Base-by-base conservation (phyloP, 2,113 vertebrate species). In the Scytalopus superciliaris region DNA sequence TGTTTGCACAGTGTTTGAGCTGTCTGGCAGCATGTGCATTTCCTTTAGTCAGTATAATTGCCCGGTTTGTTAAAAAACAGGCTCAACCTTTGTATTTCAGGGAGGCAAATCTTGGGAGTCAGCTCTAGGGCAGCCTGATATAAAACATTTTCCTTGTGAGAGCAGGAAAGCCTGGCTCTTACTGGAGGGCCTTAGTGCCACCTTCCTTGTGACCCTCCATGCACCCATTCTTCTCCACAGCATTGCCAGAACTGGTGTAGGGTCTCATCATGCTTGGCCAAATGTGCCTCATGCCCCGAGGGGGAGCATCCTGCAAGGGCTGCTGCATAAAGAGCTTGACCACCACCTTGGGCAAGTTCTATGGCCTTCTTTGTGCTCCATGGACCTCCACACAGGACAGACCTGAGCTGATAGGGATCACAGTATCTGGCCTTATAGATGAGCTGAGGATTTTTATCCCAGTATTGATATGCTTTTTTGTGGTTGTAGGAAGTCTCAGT, bases 1-100 rank as follows among this genome's bases (percentile, higher is more conserved):
- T 84, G 45, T 88, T 76, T 28, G 6, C 50, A 93, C 79, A 90
- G 77, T 40, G 35, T 90, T 76, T 63, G 86, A 92, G 68, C 49
- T 4, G 19, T 25, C 84, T 88, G 85, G 49, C 47, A 92, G 52
- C 37, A 39, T 30, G 40, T 84, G 39, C 1, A 1, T 91, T 83
- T 92, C 84, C 53, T 67, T n/a, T 49, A 37, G 16, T 53, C 21
- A 19, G n/a, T 67, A 70, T 72, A 74, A 87, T 84, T 66, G 75
- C 30, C 67, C 55, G 19, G 28, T 93, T 97, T 89, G 72, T 88
- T 91, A 18, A 70, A 91, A 91, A 93, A 63, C 81, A 56, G 62
- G 39, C 63, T 79, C 53, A 89, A 60, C 15, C 30, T 60, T 72
- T 42, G 40, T 83, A 85, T 82, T 79, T 69, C 72, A 52, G 45